Evolutionary conservation across 1,140 invertebrate species (phyloP).

Genomic region (Trypoxylus dichotomus): DNA sequence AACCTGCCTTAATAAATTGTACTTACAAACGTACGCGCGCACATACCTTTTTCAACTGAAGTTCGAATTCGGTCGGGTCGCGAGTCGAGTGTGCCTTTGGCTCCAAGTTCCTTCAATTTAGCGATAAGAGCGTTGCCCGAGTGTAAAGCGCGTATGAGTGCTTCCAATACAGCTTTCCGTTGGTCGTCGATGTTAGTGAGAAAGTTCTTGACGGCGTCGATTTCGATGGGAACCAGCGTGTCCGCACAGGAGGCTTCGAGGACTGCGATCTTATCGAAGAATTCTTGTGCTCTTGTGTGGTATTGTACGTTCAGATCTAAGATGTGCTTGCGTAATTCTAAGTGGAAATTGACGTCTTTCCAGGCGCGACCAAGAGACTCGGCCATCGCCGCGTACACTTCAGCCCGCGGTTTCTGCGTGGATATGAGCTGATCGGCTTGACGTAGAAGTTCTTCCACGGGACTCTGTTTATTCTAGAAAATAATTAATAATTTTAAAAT

Average conservation of each 20-base stretch:
- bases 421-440: constrained; percentile 84
- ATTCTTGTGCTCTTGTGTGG: constrained; percentile 71
- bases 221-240: constrained; percentile 66
- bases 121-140: constrained; percentile 77
- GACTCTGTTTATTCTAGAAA: constrained; percentile 83
- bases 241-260: constrained; percentile 69
- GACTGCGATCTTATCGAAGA: constrained; percentile 68
- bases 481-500: constrained; percentile 5
- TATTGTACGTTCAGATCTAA: constrained; percentile 76
- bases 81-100: constrained; percentile 72
- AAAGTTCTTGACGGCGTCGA: constrained; percentile 67
- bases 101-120: constrained; percentile 66
- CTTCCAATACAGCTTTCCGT: constrained; percentile 70
- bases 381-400: constrained; percentile 90
- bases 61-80: constrained; percentile 68
- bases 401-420: constrained; percentile 73
- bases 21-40: background rate
- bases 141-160: constrained; percentile 75
- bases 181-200: constrained; percentile 66
- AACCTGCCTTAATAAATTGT: background rate
- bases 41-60: constrained; percentile 63
- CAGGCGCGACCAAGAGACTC: constrained; percentile 85
- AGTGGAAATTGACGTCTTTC: constrained; percentile 81
- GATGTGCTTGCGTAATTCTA: constrained; percentile 77
- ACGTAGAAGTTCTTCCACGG: constrained; percentile 84